Evolutionary conservation across 2,888 invertebrate species (phyloP).

Genomic region (Drosophila fungiperda): DNA sequence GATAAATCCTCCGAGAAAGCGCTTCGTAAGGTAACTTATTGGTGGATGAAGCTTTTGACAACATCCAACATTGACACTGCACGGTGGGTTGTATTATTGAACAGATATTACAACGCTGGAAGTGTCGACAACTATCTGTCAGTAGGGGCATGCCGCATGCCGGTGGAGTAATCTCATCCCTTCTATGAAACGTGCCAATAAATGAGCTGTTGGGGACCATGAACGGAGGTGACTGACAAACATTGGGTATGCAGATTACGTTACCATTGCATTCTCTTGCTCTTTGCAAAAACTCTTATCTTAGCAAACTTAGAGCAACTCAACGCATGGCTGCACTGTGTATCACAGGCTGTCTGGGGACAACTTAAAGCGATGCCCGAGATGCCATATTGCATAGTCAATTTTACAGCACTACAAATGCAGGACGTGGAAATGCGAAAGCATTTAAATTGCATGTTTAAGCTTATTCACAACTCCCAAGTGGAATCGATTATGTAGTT

Average conservation of each 20-base stretch:
- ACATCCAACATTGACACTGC: background rate
- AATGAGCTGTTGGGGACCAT: background rate
- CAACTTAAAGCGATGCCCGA: background rate
- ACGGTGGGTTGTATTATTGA: background rate
- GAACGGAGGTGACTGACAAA: background rate
- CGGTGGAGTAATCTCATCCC: background rate
- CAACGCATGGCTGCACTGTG: background rate
- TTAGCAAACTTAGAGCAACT: background rate
- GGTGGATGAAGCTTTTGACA: background rate
- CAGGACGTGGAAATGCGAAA: background rate
- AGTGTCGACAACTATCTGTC: background rate
- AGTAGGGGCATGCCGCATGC: background rate
- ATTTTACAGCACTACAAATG: background rate
- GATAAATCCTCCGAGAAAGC: background rate
- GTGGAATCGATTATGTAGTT: background rate
- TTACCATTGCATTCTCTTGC: background rate
- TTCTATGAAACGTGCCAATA: background rate
- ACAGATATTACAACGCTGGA: background rate
- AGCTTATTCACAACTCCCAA: background rate
- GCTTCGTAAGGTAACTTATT: background rate
- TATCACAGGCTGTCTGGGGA: background rate
- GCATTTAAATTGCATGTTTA: too few species aligned
- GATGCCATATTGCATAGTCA: background rate
- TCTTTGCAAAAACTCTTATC: background rate
- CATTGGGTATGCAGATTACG: background rate